A percentile compares a stretch with the other conserved stretches of the same genome.
Evolutionary conservation across 2,888 invertebrate genomes (phyloP).

Genomic region (Plebejus anna): DNA sequence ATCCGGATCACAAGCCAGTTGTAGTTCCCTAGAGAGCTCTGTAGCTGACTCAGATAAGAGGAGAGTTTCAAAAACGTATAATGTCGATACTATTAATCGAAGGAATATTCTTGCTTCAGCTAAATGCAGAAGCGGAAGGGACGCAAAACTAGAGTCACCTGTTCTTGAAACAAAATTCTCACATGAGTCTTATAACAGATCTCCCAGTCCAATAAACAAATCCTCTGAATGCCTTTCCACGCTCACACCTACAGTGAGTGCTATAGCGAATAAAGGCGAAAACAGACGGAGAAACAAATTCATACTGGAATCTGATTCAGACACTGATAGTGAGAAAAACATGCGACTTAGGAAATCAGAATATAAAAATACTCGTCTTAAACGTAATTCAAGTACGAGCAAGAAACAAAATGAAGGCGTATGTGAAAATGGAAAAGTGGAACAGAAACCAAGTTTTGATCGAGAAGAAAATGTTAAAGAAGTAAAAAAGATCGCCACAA

Average conservation of each 20-base stretch:
- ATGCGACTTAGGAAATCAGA: constrained; percentile 69
- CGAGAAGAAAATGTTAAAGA: constrained; percentile 64
- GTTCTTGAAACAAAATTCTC: constrained; percentile 86
- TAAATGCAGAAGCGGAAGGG: constrained; percentile 90
- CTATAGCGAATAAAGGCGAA: constrained; percentile 73
- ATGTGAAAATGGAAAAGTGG: constrained; percentile 54
- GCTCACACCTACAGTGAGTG: constrained; percentile 76
- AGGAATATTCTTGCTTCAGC: constrained; percentile 93
- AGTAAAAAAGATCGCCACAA: constrained; percentile 41
- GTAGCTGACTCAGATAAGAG: constrained; percentile 82
- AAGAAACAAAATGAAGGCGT: constrained; percentile 60
- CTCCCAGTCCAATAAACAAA: constrained; percentile 72
- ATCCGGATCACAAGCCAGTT: constrained; percentile 86
- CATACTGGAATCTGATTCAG: constrained; percentile 68
- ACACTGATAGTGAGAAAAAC: constrained; percentile 64
- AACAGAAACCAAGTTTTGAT: constrained; percentile 57
- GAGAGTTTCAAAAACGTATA: constrained; percentile 87
- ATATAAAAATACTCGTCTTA: constrained; percentile 69
- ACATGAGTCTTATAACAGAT: constrained; percentile 77
- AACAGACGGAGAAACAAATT: constrained; percentile 72
- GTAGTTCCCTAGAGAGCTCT: constrained; percentile 82
- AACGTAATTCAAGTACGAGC: constrained; percentile 64
- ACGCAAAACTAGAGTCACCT: constrained; percentile 85
- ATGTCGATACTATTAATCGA: constrained; percentile 90
- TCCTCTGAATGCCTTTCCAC: constrained; percentile 77